phyloP scores from a whole-genome alignment of 2,797 vertebrate genomes.

The Valencia hispanica region DNA sequence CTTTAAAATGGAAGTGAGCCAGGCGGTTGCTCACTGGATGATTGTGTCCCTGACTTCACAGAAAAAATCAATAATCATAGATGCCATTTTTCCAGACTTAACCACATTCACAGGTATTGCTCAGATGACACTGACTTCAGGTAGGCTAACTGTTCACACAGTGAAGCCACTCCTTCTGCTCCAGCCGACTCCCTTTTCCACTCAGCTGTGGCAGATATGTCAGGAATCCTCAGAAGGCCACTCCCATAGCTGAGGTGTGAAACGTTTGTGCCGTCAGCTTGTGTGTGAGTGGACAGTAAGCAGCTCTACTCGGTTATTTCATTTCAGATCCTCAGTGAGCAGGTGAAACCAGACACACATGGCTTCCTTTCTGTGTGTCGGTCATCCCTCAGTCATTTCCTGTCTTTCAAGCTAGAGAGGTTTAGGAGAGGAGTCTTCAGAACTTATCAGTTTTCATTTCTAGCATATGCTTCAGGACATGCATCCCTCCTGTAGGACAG shows the following conservation, averaged over 20 bases:
- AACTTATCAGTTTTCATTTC: neutral
- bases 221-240: conserved; percentile 39
- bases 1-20: too few species aligned
- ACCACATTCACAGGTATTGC: too few species aligned
- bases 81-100: too few species aligned
- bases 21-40: too few species aligned
- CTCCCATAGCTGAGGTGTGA: conserved; percentile 37
- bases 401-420: neutral
- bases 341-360: neutral
- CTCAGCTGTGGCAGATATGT: conserved; percentile 34
- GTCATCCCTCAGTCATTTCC: neutral
- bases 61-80: too few species aligned
- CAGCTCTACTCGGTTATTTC: neutral
- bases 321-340: neutral
- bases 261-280: neutral
- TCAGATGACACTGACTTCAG: too few species aligned
- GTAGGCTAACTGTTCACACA: neutral
- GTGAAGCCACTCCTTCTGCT: conserved; percentile 3
- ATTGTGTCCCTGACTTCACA: too few species aligned
- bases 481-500: neutral
- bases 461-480: neutral
- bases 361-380: neutral
- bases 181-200: neutral
- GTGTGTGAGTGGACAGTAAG: neutral
- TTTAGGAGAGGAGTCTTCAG: neutral